A percentile compares a stretch with the other conserved stretches of the same genome.
Conservation (phyloP, 1,140 invertebrate genomes). For the Tenebrio molitor region DNA sequence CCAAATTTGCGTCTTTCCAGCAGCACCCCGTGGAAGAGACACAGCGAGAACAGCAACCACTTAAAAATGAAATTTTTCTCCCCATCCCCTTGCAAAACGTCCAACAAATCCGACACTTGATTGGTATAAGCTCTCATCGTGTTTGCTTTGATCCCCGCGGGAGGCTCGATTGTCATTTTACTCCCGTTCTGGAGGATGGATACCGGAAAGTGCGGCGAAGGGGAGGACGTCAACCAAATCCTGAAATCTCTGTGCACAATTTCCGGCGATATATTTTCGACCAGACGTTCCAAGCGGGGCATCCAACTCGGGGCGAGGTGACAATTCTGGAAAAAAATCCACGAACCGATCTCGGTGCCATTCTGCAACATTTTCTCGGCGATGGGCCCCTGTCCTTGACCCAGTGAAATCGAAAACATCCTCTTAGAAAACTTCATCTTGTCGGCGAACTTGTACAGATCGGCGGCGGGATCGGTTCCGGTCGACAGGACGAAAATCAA, state of each 20-base stretch:
- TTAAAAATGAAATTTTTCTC: constrained; percentile 74
- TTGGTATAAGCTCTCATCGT: constrained; percentile 73
- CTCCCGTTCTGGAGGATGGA: constrained; percentile 79
- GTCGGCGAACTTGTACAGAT: constrained; percentile 76
- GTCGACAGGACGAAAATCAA: constrained; percentile 80
- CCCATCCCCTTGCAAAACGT: constrained; percentile 70
- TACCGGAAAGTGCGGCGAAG: constrained; percentile 76
- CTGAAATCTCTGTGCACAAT: constrained; percentile 74
- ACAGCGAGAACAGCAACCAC: constrained; percentile 76
- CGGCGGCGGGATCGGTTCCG: constrained; percentile 79
- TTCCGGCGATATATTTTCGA: constrained; percentile 70
- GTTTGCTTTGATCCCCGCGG: constrained; percentile 77
- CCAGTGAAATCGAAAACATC: constrained; percentile 77
- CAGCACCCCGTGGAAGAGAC: constrained; percentile 79
- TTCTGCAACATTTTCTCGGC: constrained; percentile 75
- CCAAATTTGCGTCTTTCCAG: constrained; percentile 81
- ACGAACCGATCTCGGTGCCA: constrained; percentile 72
- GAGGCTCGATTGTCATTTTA: constrained; percentile 83
- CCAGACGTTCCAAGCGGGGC: constrained; percentile 71
- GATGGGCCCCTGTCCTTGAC: constrained; percentile 79
- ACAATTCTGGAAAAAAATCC: constrained; percentile 82
- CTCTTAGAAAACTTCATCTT: constrained; percentile 71
- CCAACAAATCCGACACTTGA: constrained; percentile 69
- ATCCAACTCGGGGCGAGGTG: constrained; percentile 83
- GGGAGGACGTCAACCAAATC: constrained; percentile 82